phyloP scores from a whole-genome alignment of 2,888 invertebrate species.

The Salpingus planirostris region DNA sequence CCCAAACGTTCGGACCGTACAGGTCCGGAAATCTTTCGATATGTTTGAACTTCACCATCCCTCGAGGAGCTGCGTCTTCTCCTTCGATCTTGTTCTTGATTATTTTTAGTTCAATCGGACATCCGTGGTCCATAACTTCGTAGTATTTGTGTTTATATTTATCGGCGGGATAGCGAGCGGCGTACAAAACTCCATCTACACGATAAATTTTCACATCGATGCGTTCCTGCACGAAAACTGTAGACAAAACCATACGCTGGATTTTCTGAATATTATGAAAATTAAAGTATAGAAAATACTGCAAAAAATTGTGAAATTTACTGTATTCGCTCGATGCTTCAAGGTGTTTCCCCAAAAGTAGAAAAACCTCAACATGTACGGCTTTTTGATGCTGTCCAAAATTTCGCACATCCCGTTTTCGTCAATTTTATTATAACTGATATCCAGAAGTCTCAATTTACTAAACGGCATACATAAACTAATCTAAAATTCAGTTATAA shows the following conservation, averaged over 20 bases:
- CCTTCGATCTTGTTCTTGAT: constrained; percentile 28
- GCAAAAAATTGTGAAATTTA: constrained; percentile 14
- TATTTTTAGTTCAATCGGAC: constrained; percentile 32
- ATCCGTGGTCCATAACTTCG: constrained; percentile 44
- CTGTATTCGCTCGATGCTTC: constrained; percentile 31
- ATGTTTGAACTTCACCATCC: constrained; percentile 27
- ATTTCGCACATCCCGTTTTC: constrained; percentile 47
- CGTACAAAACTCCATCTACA: constrained; percentile 34
- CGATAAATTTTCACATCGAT: constrained; percentile 41
- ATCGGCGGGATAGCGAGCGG: constrained; percentile 40
- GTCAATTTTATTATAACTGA: constrained; percentile 48
- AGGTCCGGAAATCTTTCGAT: constrained; percentile 33
- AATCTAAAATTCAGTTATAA: too few species aligned
- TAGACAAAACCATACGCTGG: constrained; percentile 36
- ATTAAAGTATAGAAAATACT: too few species aligned
- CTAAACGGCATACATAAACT: constrained; percentile 50
- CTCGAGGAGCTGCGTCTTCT: constrained; percentile 24
- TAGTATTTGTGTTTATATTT: constrained; percentile 50
- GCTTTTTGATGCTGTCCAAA: constrained; percentile 50
- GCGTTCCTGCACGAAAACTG: constrained; percentile 38
- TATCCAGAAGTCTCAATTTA: constrained; percentile 49
- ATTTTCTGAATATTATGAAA: too few species aligned
- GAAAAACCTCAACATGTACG: constrained; percentile 37
- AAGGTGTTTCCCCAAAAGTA: constrained; percentile 42
- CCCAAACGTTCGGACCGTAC: too few species aligned